phyloP scores from a whole-genome alignment of 2,888 invertebrate species.

The Spisula solida region DNA sequence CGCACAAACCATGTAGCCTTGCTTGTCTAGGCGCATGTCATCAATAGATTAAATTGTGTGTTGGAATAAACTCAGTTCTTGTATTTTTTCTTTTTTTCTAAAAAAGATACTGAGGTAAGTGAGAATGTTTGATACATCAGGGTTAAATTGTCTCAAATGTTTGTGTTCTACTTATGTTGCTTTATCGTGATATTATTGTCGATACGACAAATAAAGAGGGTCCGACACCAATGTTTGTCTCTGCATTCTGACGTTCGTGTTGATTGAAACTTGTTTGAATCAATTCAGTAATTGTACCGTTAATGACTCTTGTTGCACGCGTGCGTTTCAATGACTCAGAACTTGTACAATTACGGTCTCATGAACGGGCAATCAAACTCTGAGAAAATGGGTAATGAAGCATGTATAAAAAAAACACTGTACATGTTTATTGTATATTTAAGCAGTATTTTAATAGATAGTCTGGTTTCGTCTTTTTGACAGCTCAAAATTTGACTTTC shows the following conservation, averaged over 20 bases:
- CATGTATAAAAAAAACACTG: too few relatives aligned
- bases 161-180: background rate
- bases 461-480: too few relatives aligned
- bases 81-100: background rate
- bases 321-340: background rate
- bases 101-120: background rate
- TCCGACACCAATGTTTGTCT: background rate
- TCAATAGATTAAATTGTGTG: slow-evolving; percentile 9
- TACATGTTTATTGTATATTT: too few relatives aligned
- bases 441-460: too few relatives aligned
- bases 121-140: background rate
- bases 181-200: background rate
- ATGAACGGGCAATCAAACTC: too few relatives aligned
- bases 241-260: background rate
- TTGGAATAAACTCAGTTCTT: background rate
- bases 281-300: background rate
- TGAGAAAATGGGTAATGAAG: too few relatives aligned
- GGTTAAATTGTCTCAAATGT: background rate
- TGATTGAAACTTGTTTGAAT: slow-evolving; percentile 15
- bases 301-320: background rate
- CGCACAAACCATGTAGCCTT: background rate
- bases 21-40: background rate
- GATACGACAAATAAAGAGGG: background rate
- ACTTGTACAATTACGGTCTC: background rate
- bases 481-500: too few relatives aligned